phyloP scores from a whole-genome alignment of 2,797 vertebrate species.

The Spondyliosoma cantharus region DNA sequence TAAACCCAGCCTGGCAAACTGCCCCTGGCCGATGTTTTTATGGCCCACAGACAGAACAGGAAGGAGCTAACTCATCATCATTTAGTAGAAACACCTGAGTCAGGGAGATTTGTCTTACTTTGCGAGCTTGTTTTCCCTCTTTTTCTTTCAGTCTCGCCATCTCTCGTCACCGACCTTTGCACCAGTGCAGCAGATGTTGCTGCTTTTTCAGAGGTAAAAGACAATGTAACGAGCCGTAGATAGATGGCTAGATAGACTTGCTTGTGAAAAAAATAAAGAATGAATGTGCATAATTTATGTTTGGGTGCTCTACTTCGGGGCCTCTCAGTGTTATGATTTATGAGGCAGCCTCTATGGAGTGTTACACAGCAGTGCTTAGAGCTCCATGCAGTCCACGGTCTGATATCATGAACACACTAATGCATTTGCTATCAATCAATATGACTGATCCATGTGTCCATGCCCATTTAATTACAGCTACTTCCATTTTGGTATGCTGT shows the following conservation, averaged over 20 bases:
- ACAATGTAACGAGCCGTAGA: neutral
- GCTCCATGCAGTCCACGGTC: conserved; percentile 6
- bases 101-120: conserved; percentile 29
- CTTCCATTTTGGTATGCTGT: neutral
- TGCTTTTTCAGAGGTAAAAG: neutral
- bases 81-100: conserved; percentile 47
- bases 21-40: conserved; percentile 32
- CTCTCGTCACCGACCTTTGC: neutral
- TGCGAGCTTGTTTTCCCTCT: neutral
- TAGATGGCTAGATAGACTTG: neutral
- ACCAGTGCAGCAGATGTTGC: neutral
- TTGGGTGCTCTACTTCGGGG: conserved; percentile 9
- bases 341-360: conserved; percentile 11
- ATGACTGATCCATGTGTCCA: neutral
- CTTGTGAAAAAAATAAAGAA: conserved; percentile 14
- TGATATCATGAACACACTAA: conserved; percentile 10
- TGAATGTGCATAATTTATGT: conserved; percentile 46
- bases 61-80: conserved; percentile 31
- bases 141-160: neutral
- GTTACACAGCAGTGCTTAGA: conserved; percentile 28
- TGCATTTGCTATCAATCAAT: conserved; percentile 27
- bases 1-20: conserved; percentile 31
- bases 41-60: conserved; percentile 38
- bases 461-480: conserved; percentile 14
- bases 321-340: conserved; percentile 42